phyloP scores from a whole-genome alignment of 2,797 vertebrate species.

The Labeo calbasu region DNA sequence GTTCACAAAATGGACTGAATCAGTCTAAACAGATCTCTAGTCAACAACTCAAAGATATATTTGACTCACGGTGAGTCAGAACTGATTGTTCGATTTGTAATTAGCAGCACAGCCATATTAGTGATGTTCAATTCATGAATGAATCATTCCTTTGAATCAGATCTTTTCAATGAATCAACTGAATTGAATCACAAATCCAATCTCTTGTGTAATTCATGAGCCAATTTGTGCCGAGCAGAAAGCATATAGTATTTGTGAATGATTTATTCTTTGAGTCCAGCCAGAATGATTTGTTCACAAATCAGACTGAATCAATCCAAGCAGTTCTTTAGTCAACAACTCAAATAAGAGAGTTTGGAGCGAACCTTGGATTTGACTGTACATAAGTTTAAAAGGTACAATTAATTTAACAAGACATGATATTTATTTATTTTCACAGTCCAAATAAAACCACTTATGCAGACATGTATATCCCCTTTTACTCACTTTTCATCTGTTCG shows the following conservation, averaged over 20 bases:
- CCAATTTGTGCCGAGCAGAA: background rate
- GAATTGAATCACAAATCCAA: too few relatives aligned
- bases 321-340: background rate
- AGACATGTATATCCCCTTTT: background rate
- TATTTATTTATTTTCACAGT: background rate
- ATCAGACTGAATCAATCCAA: background rate
- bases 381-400: background rate
- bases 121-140: too few relatives aligned
- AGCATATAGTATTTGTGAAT: background rate
- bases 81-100: too few relatives aligned
- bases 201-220: background rate
- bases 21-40: too few relatives aligned
- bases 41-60: too few relatives aligned
- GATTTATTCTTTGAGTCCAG: background rate
- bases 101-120: too few relatives aligned
- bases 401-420: background rate
- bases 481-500: constrained; percentile 9
- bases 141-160: too few relatives aligned
- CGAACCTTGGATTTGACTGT: background rate
- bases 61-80: too few relatives aligned
- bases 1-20: background rate
- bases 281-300: background rate
- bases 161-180: too few relatives aligned
- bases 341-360: background rate
- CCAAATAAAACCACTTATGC: background rate